Evolutionary conservation across 2,113 vertebrate species (phyloP), one percentile per base, ranked within the genome.

Genomic region (Monopterus albus): DNA sequence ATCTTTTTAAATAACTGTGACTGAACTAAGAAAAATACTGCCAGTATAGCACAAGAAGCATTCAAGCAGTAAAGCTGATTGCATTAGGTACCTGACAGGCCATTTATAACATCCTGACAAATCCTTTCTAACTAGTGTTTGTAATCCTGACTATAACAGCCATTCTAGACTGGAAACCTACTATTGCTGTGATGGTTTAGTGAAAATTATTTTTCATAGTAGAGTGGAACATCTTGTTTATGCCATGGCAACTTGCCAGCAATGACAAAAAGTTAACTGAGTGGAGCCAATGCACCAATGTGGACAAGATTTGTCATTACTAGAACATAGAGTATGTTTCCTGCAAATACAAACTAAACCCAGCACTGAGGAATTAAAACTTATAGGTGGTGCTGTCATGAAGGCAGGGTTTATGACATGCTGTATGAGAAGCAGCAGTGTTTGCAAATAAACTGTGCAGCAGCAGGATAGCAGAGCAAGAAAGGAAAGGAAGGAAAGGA

Each of bases 271-370:
- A 66, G 53, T 60, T 63, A 63, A 75, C 39, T 58, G n/a, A n/a
- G n/a, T n/a, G n/a, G n/a, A n/a, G n/a, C n/a, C n/a, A n/a, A n/a
- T n/a, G n/a, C n/a, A n/a, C 63, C 79, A 78, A 70, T 33, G 33
- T 52, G 57, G 56, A 79, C 73, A 73, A 72, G 59, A 76, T 82
- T 69, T 80, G 78, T 78, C 58, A 72, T 82, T 73, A 72, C 63
- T 78, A 53, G 35, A 60, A 66, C 59, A 69, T 15, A 45, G 28
- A 60, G 29, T 39, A 42, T 35, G 40, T 62, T 23, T 72, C 49
- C 62, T 10, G 52, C 70, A 80, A 64, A 38, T 70, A 58, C n/a
- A 64, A 59, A 56, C 20, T 15, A 53, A 75, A 61, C 52, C 38
- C 18, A 33, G 14, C 14, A 25, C 4, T 1, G n/a, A 49, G 46